Evolutionary conservation across 2,888 invertebrate genomes (phyloP).

Genomic region (Eupithecia exiguata): DNA sequence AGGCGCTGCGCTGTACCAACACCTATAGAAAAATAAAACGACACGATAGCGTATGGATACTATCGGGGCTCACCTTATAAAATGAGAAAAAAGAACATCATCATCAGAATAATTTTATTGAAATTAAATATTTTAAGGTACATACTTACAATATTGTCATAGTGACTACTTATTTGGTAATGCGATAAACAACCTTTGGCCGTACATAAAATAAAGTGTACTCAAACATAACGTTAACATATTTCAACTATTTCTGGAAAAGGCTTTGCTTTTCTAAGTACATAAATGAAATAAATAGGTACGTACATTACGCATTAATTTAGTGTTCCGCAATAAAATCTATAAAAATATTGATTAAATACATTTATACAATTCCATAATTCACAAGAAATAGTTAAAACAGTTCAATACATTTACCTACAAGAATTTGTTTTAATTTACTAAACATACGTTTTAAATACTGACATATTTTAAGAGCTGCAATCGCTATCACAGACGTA

Average conservation of each 20-base stretch:
- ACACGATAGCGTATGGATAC: too few relatives aligned
- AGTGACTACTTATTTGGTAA: slow-evolving; percentile 44
- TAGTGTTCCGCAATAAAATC: slow-evolving; percentile 40
- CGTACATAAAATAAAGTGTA: slow-evolving; percentile 37
- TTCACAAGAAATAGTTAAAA: slow-evolving; percentile 48
- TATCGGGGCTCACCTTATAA: not conserved
- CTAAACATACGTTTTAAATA: slow-evolving; percentile 70
- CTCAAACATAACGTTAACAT: slow-evolving; percentile 17
- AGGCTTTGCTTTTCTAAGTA: slow-evolving; percentile 45
- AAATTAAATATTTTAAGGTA: slow-evolving; percentile 48
- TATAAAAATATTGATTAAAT: slow-evolving; percentile 57
- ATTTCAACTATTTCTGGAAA: slow-evolving; percentile 33
- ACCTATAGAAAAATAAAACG: too few relatives aligned
- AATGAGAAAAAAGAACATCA: slow-evolving; percentile 29
- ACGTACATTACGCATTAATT: slow-evolving; percentile 32
- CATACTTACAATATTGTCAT: slow-evolving; percentile 54
- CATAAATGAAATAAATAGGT: slow-evolving; percentile 21
- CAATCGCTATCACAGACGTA: slow-evolving; percentile 77
- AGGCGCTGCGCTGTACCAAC: too few relatives aligned
- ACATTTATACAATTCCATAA: slow-evolving; percentile 57
- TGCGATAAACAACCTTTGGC: slow-evolving; percentile 55
- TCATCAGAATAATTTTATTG: slow-evolving; percentile 57
- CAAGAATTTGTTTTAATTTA: slow-evolving; percentile 48
- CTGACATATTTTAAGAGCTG: slow-evolving; percentile 75
- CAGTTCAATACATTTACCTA: slow-evolving; percentile 30